Base-by-base conservation (phyloP, 2,888 invertebrate species). In the Punctoribates punctum region DNA sequence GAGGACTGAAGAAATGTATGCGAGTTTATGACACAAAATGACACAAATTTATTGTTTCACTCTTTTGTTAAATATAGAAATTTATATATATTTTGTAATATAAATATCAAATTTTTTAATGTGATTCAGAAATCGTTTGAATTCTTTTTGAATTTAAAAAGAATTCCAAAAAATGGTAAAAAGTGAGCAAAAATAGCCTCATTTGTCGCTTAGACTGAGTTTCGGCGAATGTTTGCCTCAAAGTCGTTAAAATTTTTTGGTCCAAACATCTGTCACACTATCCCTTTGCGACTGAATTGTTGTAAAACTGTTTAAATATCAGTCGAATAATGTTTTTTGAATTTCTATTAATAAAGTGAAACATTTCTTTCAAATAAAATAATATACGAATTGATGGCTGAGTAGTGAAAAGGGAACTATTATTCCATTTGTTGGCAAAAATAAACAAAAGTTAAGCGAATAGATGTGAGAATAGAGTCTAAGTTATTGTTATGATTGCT, bases 231-330 rank as follows among this genome's bases (percentile, higher is more conserved):
- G 60, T 25, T 60, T 60, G 23, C 60, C 20, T 60, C 4, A 60
- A 60, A 60, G 60, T 60, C 60, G 60, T 60, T 60, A 60, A 60
- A 60, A 20, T 60, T 20, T 60, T 60, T 60, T 60, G 60, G n/a
- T n/a, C 60, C 2, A 60, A 60, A 60, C 60, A 60, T 60, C 60
- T 60, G 60, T 60, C 60, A 23, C 60, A 25, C 13, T 60, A 23
- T 34, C 34, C 34, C 34, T 34, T 25, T 20, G 13, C 11, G 23
- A 60, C 17, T 48, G 17, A 48, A 20, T 60, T 20, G 60, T 23
- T 60, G 25, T 60, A 60, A 60, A 60, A 23, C 60, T 23, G 60
- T 60, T 13, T 60, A 60, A 60, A 60, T 25, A 60, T 20, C 1
- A 60, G 20, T 13, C 25, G 20, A 60, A 60, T 60, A 60, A 60